Base-by-base conservation (phyloP, 2,888 invertebrate species). In the Hemaris fuciformis region DNA sequence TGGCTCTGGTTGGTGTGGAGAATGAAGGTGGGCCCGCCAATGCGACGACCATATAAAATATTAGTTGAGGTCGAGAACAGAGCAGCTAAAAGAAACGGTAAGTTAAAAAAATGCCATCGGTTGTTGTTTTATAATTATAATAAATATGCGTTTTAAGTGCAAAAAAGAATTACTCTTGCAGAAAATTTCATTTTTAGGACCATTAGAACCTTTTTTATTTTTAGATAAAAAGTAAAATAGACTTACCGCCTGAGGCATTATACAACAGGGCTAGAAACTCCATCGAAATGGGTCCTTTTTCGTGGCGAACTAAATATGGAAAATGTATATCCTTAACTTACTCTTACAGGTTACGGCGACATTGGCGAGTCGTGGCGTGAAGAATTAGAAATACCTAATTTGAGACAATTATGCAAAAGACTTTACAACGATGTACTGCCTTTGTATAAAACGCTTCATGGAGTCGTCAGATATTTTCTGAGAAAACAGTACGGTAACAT, bases 1-100 rank as follows among this genome's bases (percentile, higher is more conserved):
- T 94, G 94, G 93, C 85, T 94, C 0, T 97, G 96, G 96, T 77
- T 89, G 15, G 85, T 87, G 4, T 97, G 96, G 96, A 89, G 96
- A 66, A 89, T 95, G 66, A 93, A 88, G 13, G 93, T 95, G 6
- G 95, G 95, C 0, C 88, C 88, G 0, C 80, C 85, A 2, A 93
- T 95, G 80, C 94, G 88, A 63, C 73, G 87, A 15, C 81, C 93
- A 1, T 96, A 94, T 78, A 80, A 81, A 3, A 76, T 83, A 58
- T 85, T 95, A 62, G 93, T 95, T 2, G 68, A 79, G 22, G 75
- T 95, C 18, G 93, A 95, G 79, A 96, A 96, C 82, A 68, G 73
- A 25, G 96, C 94, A 2, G 95, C 96, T 2, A 83, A 77, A 67
- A 91, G 93, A 66, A 95, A 94, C 77, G 96, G 96, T 95, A 86